A percentile compares a stretch with the other conserved stretches of the same genome.
These are phyloP conservation scores for Latrodectus geometricus DNA, from an alignment of 1,140 invertebrate species.

Conservation along the genomic window DNA sequence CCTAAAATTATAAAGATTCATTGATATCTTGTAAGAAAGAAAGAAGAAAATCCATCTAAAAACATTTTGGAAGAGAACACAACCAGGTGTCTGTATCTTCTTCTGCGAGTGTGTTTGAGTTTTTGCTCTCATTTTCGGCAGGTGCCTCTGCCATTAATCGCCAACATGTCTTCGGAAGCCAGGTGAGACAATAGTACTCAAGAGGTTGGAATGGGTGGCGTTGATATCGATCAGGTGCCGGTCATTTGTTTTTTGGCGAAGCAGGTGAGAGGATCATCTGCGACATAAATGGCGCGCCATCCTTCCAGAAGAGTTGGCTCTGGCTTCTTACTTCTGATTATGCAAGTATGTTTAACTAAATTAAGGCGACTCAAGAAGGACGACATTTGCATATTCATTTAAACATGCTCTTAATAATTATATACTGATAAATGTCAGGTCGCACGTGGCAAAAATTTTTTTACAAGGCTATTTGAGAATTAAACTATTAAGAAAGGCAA, in stretches of 20 bases:
- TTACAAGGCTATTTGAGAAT: too few relatives aligned
- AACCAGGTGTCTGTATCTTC: constrained; percentile 3
- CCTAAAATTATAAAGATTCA: too few relatives aligned
- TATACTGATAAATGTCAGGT: too few relatives aligned
- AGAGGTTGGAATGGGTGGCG: constrained; percentile 14
- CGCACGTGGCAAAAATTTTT: too few relatives aligned
- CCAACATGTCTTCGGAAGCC: constrained; percentile 34
- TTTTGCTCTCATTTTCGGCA: constrained; percentile 34
- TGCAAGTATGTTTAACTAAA: background rate
- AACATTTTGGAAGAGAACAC: background rate
- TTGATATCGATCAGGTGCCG: constrained; percentile 38
- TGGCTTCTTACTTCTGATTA: background rate
- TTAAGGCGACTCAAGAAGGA: background rate
- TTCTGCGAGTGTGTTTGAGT: background rate
- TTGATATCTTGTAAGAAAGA: too few relatives aligned
- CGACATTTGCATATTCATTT: too few relatives aligned
- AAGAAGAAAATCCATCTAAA: too few relatives aligned
- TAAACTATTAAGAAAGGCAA: too few relatives aligned
- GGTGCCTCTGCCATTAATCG: constrained; percentile 12
- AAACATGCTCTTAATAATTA: too few relatives aligned
- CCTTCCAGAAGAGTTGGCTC: background rate
- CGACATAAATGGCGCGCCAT: background rate
- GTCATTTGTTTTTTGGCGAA: constrained; percentile 9
- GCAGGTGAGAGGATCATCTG: constrained; percentile 30
- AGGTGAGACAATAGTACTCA: constrained; percentile 29